Evolutionary conservation across 2,113 vertebrate genomes (phyloP).

Genomic region (Macquaria australasica): DNA sequence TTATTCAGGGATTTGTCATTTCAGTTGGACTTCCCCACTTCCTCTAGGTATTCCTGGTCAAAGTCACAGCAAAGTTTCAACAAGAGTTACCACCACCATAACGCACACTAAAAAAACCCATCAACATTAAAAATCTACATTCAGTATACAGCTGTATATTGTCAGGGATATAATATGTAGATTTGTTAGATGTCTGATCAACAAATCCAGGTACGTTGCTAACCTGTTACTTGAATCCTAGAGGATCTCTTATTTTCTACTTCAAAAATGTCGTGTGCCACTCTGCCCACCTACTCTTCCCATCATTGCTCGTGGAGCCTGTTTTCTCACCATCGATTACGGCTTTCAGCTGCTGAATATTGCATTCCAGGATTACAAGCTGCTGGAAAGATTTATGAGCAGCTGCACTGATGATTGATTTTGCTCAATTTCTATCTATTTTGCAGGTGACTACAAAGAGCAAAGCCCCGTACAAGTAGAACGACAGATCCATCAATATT

Average conservation of each 20-base stretch:
- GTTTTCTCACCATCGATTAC: constrained; percentile 46
- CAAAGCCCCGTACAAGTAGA: background rate
- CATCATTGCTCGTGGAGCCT: constrained; percentile 2
- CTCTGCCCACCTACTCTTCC: background rate
- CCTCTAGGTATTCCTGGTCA: background rate
- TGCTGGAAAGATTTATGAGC: constrained; percentile 55
- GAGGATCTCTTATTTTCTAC: background rate
- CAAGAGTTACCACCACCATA: background rate
- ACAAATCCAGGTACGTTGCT: background rate
- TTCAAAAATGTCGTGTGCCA: background rate
- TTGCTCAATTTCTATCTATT: constrained; percentile 42
- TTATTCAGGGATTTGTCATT: background rate
- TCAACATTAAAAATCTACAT: background rate
- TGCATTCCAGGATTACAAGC: constrained; percentile 43
- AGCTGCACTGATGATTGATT: constrained; percentile 39
- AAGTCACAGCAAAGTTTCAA: background rate
- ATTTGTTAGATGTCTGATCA: background rate
- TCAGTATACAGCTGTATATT: background rate
- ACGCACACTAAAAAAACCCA: background rate
- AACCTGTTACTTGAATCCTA: background rate
- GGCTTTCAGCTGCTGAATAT: constrained; percentile 54
- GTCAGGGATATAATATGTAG: no score
- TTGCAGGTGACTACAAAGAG: constrained; percentile 26
- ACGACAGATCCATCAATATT: constrained; percentile 29
- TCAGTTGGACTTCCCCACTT: background rate